phyloP scores from a whole-genome alignment of 2,113 vertebrate species.

The Dromas ardeola region DNA sequence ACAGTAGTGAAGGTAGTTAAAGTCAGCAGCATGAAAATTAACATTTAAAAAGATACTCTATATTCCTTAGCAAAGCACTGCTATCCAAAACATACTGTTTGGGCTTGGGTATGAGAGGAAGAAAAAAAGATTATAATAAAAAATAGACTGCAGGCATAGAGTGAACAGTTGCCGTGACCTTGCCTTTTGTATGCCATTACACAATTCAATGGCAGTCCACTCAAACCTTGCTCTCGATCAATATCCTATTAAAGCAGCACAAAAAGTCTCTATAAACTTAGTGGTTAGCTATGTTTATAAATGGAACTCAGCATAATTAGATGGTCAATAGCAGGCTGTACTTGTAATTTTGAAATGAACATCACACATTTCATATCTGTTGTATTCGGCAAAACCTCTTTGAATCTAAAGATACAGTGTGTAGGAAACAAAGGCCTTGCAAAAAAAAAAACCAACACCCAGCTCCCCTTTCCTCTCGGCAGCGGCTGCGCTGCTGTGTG shows the following conservation, averaged over 20 bases:
- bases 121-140: constrained; percentile 74
- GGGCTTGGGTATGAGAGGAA: constrained; percentile 49
- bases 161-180: constrained; percentile 83
- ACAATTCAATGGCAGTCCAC: constrained; percentile 94
- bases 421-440: constrained; percentile 44
- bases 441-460: background rate
- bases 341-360: constrained; percentile 84
- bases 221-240: constrained; percentile 96
- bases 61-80: constrained; percentile 51
- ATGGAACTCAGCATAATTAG: constrained; percentile 91
- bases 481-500: background rate
- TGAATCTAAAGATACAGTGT: background rate
- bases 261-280: constrained; percentile 92
- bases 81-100: constrained; percentile 47
- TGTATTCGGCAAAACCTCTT: constrained; percentile 45
- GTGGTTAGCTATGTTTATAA: constrained; percentile 91
- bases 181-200: constrained; percentile 92
- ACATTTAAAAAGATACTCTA: constrained; percentile 52
- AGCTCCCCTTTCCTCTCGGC: constrained; percentile 26
- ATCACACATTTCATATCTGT: constrained; percentile 74
- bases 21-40: constrained; percentile 56
- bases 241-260: constrained; percentile 98
- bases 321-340: constrained; percentile 83
- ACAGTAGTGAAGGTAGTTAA: constrained; percentile 23
- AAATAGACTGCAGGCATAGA: constrained; percentile 71